Percentiles rank a stretch among this genome's conserved stretches.
Evolutionary conservation across 2,113 vertebrate genomes (phyloP).

Genomic region (Cheilinus undulatus): DNA sequence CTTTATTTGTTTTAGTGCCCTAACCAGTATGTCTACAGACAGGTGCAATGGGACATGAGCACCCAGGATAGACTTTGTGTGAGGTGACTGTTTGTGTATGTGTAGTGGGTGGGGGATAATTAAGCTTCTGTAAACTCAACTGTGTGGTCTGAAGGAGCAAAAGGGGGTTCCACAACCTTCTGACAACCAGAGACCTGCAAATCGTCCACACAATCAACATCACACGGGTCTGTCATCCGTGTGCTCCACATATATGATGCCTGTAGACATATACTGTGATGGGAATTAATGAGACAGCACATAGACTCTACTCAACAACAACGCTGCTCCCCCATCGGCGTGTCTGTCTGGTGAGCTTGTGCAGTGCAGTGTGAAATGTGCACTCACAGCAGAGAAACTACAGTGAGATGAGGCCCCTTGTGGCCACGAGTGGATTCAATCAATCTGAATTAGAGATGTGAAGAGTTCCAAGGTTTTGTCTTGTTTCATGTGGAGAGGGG

Average conservation of each 20-base stretch:
- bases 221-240: neutral
- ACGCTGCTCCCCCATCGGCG: conserved; percentile 41
- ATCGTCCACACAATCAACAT: conserved; percentile 38
- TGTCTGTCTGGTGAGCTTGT: conserved; percentile 39
- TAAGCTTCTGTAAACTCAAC: conserved; percentile 65
- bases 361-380: conserved; percentile 56
- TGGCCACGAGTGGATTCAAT: conserved; percentile 79
- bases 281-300: conserved; percentile 36
- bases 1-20: neutral
- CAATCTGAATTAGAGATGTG: conserved; percentile 79
- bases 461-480: conserved; percentile 79
- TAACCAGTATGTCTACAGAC: conserved; percentile 34
- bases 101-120: conserved; percentile 39
- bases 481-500: conserved; percentile 77
- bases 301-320: conserved; percentile 40
- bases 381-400: conserved; percentile 65
- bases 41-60: conserved; percentile 48
- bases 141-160: conserved; percentile 63
- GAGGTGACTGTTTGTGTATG: neutral
- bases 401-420: conserved; percentile 77
- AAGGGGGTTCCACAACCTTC: conserved; percentile 30
- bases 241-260: conserved; percentile 2
- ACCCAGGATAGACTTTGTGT: conserved; percentile 14
- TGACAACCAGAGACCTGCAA: conserved; percentile 47
- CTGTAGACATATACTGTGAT: neutral